phyloP scores from a whole-genome alignment of 2,888 invertebrate genomes.

The Diplolepis rosae region DNA sequence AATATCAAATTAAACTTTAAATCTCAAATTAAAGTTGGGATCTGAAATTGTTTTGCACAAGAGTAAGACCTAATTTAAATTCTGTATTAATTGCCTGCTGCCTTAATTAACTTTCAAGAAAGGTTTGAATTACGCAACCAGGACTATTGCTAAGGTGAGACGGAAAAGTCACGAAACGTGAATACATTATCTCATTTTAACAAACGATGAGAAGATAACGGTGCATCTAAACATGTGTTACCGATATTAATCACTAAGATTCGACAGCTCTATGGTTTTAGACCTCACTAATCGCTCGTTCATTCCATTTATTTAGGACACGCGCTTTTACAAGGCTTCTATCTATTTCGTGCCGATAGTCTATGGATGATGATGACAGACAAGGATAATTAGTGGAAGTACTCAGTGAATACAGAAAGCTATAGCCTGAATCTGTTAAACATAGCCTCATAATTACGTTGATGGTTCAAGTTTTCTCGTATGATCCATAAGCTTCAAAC shows the following conservation, averaged over 20 bases:
- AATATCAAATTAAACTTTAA: conserved; percentile 3
- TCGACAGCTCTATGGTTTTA: conserved; percentile 28
- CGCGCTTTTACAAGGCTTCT: conserved; percentile 15
- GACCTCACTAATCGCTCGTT: conserved; percentile 17
- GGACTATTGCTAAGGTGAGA: not conserved
- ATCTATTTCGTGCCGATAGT: conserved; percentile 10
- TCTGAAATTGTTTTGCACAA: not conserved
- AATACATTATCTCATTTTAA: conserved; percentile 18
- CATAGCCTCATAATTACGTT: not conserved
- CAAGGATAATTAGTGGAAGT: conserved; percentile 19
- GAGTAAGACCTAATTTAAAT: conserved; percentile 2
- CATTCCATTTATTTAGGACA: conserved; percentile 22
- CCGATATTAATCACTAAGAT: conserved; percentile 31
- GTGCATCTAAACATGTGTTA: conserved; percentile 24
- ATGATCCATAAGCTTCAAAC: not conserved
- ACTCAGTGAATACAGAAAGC: not conserved
- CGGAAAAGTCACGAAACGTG: conserved; percentile 6
- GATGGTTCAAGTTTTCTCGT: not conserved
- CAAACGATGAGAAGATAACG: conserved; percentile 30
- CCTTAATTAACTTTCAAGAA: conserved; percentile 28
- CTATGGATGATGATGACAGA: conserved; percentile 5
- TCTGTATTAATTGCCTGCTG: conserved; percentile 12
- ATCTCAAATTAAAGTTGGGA: not conserved
- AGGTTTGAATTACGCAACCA: not conserved
- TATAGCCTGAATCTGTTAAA: not conserved